Evolutionary conservation across 1,140 invertebrate genomes (phyloP), one percentile per base, ranked within the genome.

Genomic region (Triops cancriformis): DNA sequence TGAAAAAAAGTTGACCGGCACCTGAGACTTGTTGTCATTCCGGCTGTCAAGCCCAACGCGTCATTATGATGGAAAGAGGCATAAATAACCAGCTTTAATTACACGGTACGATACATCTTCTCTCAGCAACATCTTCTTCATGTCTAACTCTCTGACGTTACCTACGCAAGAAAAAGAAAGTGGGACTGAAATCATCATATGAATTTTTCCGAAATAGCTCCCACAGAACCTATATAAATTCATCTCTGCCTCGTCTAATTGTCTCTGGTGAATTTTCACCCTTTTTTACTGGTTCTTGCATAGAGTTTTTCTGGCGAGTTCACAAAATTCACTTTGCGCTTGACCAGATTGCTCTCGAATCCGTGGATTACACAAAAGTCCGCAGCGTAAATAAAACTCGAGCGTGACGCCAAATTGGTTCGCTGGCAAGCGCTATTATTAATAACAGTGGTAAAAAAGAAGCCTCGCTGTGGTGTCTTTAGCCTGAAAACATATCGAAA

Each of bases 361-460:
- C 14, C 51, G 51, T 64, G 14, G 18, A 64, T 23, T 64, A 64
- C 51, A 23, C 51, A 23, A 64, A 23, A 64, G 14, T 64, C 14
- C 51, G 23, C 18, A n/a, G 51, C 51, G 51, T 64, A 64, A 64
- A 64, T 64, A 64, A 64, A 64, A 64, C 51, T 23, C 51, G 51
- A 64, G 51, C 51, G 51, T 23, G 18, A 64, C 51, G 51, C 51
- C 51, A 64, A 64, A 64, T 64, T n/a, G 51, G 18, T 64, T 64
- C 9, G 51, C 51, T 64, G 51, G 51, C 51, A 64, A 23, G 51
- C 51, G 14, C 18, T 23, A 64, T 64, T 64, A 64, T 64, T 64
- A 64, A 64, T 64, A 64, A 64, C 51, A 64, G 51, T 64, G 51
- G 51, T 64, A 64, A 64, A 64, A 64, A 64, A 23, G 18, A 64